Evolutionary conservation across 2,888 invertebrate species (phyloP).

Genomic region (Mesorhabditis belari): DNA sequence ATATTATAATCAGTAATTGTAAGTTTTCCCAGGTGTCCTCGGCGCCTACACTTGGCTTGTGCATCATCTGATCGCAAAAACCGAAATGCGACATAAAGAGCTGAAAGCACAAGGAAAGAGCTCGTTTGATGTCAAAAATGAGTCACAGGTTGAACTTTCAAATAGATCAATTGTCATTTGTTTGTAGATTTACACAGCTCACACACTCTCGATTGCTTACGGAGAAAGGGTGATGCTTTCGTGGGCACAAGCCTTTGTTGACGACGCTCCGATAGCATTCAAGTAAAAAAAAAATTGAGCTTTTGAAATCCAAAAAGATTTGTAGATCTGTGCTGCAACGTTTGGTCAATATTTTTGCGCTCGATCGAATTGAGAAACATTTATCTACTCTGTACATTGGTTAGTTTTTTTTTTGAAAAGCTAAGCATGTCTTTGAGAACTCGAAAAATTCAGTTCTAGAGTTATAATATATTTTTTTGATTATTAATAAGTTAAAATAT

Average conservation of each 20-base stretch:
- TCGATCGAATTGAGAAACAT: conserved; percentile 64
- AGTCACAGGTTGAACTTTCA: conserved; percentile 82
- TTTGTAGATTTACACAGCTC: conserved; percentile 22
- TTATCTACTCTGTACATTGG: conserved; percentile 68
- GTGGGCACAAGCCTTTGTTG: conserved; percentile 27
- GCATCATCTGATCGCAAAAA: conserved; percentile 68
- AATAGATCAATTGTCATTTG: too few relatives aligned
- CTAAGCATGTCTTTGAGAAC: background rate
- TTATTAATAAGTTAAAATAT: too few relatives aligned
- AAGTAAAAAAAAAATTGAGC: conserved; percentile 6
- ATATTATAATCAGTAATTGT: too few relatives aligned
- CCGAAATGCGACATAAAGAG: conserved; percentile 62
- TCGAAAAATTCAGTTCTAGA: too few relatives aligned
- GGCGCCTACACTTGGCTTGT: conserved; percentile 72
- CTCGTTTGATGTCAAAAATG: conserved; percentile 72
- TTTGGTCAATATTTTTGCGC: conserved; percentile 18
- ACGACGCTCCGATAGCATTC: conserved; percentile 17
- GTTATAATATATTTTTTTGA: too few relatives aligned
- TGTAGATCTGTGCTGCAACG: conserved; percentile 15
- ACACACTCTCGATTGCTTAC: conserved; percentile 72
- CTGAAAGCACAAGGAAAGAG: conserved; percentile 55
- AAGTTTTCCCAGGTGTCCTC: conserved; percentile 57
- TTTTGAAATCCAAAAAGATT: background rate
- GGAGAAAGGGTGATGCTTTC: conserved; percentile 65
- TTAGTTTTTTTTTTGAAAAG: conserved; percentile 26